Evolutionary conservation across 2,113 vertebrate species (phyloP), one percentile per base, ranked within the genome.

Genomic region (Rutilus rutilus): DNA sequence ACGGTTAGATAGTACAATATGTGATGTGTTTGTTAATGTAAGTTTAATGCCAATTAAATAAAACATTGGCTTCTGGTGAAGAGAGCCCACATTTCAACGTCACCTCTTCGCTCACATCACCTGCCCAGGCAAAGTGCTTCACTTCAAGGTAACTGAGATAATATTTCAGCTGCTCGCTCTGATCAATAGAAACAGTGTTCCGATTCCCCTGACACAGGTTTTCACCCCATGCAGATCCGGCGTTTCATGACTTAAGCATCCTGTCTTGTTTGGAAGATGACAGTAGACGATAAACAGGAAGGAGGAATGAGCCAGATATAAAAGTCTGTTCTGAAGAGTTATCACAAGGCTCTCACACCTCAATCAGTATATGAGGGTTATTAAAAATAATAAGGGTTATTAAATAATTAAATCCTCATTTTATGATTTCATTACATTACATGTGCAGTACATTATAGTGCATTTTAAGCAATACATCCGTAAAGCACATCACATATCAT

Each of bases 121-220:
- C 81, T 82, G 81, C 42, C 39, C 86, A 86, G 79, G 12, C 4
- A 47, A 42, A 64, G 74, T 30, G 42, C 80, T 81, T 74, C 85
- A 78, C 88, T 84, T 88, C 45, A 87, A 90, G 88, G 89, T 88
- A 81, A 87, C 69, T 79, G 82, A 88, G 92, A 85, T 95, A 87
- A 92, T 87, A 93, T 95, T 95, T 95, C 94, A 93, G 73, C 86
- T 78, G 23, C 33, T 77, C 10, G 10, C 39, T 79, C 14, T 81
- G 92, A 94, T 95, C 93, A 91, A 95, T 94, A 92, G 88, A 91
- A 89, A 92, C 90, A 89, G 83, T 94, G 93, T 95, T 93, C 89
- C 88, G 83, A 91, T 94, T 93, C 90, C 93, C 92, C 92, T 95
- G 94, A 94, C 95, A 95, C 89, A 92, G 92, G 92, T 94, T 93